Evolutionary conservation across 2,113 vertebrate genomes (phyloP).

Genomic region (Erythrocercus mccallii): DNA sequence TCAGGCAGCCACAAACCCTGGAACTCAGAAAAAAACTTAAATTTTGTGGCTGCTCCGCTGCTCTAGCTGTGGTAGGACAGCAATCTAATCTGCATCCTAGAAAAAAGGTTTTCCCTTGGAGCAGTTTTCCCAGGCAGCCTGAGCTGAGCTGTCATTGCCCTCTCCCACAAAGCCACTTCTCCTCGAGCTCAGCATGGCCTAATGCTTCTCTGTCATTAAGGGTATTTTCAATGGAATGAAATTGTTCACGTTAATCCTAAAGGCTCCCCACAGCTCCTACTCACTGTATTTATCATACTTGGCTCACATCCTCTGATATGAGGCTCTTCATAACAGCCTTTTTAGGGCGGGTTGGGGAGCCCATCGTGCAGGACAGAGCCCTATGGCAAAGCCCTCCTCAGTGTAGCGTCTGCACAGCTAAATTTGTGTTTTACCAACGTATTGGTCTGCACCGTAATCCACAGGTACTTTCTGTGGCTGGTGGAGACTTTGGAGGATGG

Average conservation of each 20-base stretch:
- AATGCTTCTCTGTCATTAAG: not conserved
- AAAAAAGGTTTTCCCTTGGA: not conserved
- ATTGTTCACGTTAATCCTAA: not conserved
- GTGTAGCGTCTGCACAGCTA: not conserved
- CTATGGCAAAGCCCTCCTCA: not conserved
- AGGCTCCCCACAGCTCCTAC: not conserved
- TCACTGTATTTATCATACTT: not conserved
- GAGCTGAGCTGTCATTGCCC: not conserved
- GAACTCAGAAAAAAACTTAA: not conserved
- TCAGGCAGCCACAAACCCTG: not conserved
- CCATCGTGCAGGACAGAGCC: not conserved
- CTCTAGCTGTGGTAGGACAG: not conserved
- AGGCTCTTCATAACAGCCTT: not conserved
- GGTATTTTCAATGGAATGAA: not conserved
- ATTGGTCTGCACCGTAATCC: not conserved
- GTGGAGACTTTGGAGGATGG: not conserved
- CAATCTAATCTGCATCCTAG: not conserved
- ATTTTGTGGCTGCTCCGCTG: not conserved
- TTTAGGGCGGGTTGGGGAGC: not conserved
- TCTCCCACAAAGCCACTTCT: constrained; percentile 1
- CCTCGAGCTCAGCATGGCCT: not conserved
- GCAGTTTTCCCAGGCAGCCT: not conserved
- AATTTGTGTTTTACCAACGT: not conserved
- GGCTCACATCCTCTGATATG: not conserved
- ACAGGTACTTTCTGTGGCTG: not conserved